Evolutionary conservation across 2,888 invertebrate genomes (phyloP).

Genomic region (Philonicus albiceps): DNA sequence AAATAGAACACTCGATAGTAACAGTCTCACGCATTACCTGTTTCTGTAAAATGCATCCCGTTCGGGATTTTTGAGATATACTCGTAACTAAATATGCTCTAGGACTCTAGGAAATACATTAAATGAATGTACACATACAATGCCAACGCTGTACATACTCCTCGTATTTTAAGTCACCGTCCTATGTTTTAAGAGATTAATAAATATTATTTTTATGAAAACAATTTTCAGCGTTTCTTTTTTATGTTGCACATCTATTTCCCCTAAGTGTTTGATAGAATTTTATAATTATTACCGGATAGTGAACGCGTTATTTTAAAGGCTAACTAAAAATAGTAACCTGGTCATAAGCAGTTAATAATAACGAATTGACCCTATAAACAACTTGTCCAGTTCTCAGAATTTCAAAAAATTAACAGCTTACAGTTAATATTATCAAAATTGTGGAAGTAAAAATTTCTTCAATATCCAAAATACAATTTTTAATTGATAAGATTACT

Average conservation of each 20-base stretch:
- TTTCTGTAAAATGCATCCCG: neutral
- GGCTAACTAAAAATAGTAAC: no score
- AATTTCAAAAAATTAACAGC: no score
- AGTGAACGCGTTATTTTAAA: no score
- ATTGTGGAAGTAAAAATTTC: no score
- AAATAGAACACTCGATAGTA: neutral
- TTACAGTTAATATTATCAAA: no score
- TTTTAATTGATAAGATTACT: no score
- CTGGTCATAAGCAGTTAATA: no score
- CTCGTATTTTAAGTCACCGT: slow-evolving; percentile 4
- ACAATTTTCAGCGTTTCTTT: neutral
- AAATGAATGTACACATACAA: slow-evolving; percentile 7
- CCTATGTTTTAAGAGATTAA: slow-evolving; percentile 5
- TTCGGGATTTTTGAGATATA: neutral
- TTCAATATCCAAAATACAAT: no score
- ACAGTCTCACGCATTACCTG: neutral
- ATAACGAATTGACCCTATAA: neutral
- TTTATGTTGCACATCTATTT: neutral
- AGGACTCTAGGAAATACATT: neutral
- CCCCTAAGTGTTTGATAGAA: no score
- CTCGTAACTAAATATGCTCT: neutral
- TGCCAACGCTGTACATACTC: slow-evolving; percentile 30
- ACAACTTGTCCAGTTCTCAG: no score
- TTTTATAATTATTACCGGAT: no score
- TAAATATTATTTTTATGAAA: slow-evolving; percentile 24